phyloP scores from a whole-genome alignment of 2,888 invertebrate genomes.

The Tetramorium bicarinatum region DNA sequence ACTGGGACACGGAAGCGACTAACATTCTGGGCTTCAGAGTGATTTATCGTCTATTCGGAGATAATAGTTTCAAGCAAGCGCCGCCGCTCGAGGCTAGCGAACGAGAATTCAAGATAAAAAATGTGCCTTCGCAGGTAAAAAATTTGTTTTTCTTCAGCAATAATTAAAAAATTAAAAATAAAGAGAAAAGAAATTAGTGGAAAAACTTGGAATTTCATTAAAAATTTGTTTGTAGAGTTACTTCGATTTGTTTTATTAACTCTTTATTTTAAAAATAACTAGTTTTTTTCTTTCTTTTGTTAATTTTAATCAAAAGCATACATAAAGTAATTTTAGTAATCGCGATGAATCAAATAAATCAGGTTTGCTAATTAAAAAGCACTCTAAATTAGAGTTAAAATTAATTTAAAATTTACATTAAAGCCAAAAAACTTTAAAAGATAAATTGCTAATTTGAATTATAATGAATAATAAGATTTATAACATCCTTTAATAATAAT shows the following conservation, averaged over 20 bases:
- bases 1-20: conserved; percentile 96
- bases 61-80: conserved; percentile 95
- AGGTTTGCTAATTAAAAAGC: neutral
- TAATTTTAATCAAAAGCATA: neutral
- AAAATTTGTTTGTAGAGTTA: neutral
- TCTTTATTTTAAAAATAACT: neutral
- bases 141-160: neutral
- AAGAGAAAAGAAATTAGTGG: neutral
- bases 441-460: neutral
- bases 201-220: neutral
- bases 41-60: conserved; percentile 95
- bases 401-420: conserved; percentile 1
- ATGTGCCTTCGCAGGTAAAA: conserved; percentile 94
- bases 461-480: neutral
- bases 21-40: conserved; percentile 96
- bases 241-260: neutral
- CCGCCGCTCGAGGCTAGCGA: conserved; percentile 96
- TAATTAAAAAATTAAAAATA: neutral
- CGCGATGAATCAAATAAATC: neutral
- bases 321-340: neutral
- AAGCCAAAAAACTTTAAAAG: neutral
- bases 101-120: conserved; percentile 96
- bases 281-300: neutral
- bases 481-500: neutral
- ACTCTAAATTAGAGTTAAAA: neutral